A percentile compares a stretch with the other conserved stretches of the same genome.
These are phyloP conservation scores for Temnothorax nylanderi DNA, from an alignment of 1,140 invertebrate species.

Conservation along the genomic window DNA sequence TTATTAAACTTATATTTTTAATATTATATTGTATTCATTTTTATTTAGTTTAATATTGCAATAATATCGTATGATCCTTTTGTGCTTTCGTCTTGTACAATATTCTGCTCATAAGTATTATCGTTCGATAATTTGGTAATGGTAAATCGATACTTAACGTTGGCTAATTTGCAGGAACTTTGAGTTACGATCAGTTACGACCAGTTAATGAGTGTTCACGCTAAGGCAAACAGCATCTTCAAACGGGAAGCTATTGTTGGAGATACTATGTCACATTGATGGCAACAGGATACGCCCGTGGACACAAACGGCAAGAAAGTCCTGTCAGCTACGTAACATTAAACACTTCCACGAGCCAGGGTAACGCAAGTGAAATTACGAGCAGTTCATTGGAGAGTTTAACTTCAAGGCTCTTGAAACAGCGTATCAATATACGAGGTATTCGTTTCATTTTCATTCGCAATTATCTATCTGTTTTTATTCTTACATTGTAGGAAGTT, in stretches of 20 bases:
- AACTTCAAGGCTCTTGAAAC: conserved; percentile 55
- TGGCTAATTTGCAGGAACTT: conserved; percentile 20
- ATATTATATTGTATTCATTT: not conserved
- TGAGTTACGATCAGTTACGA: conserved; percentile 21
- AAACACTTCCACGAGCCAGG: conserved; percentile 61
- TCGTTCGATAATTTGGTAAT: conserved; percentile 30
- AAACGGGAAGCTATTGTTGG: conserved; percentile 41
- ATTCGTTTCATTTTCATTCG: conserved; percentile 37
- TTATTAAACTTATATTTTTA: conserved; percentile 3
- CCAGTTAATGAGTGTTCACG: conserved; percentile 19
- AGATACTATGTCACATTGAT: conserved; percentile 44
- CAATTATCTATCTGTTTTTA: conserved; percentile 51
- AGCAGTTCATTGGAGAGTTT: conserved; percentile 43
- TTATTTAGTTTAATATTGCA: not conserved
- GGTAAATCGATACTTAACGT: conserved; percentile 19
- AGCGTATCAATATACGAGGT: conserved; percentile 34
- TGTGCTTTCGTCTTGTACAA: not conserved
- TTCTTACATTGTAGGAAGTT: conserved; percentile 24
- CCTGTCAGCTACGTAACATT: conserved; percentile 61
- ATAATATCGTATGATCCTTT: not conserved
- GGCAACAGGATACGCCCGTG: conserved; percentile 26
- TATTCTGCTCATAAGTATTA: not conserved
- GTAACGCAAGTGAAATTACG: conserved; percentile 62
- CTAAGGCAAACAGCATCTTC: conserved; percentile 3
- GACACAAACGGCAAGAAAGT: conserved; percentile 51